Percentiles rank a stretch among this genome's conserved stretches.
phyloP scores from a whole-genome alignment of 2,797 vertebrate species.

The Phoebastria nigripes region DNA sequence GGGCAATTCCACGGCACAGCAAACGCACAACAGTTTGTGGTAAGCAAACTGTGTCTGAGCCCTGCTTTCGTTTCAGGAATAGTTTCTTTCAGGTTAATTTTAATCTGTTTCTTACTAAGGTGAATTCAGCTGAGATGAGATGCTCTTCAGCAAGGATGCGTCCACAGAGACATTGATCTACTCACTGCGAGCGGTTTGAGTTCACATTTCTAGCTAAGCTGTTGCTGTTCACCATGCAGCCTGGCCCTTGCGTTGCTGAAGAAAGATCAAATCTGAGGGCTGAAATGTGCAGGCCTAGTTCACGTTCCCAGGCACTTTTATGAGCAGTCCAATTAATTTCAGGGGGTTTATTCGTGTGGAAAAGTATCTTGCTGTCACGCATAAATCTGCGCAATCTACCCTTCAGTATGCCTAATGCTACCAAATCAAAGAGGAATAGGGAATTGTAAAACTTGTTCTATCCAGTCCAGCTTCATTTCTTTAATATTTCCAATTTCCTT shows the following conservation, averaged over 20 bases:
- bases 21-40: neutral
- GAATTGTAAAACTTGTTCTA: conserved; percentile 51
- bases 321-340: conserved; percentile 26
- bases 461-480: conserved; percentile 32
- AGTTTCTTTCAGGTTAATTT: neutral
- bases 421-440: conserved; percentile 48
- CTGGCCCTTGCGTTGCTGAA: neutral
- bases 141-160: neutral
- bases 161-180: neutral
- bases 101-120: neutral
- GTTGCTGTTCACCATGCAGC: neutral
- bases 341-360: conserved; percentile 6
- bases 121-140: neutral
- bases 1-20: neutral
- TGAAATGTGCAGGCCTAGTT: neutral
- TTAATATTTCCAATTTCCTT: conserved; percentile 52
- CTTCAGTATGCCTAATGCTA: neutral
- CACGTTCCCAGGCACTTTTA: neutral
- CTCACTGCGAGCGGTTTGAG: accelerated
- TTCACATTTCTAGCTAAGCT: neutral
- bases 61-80: neutral
- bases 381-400: neutral
- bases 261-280: neutral
- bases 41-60: neutral
- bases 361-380: conserved; percentile 26